Evolutionary conservation across 2,113 vertebrate species (phyloP), one percentile per base, ranked within the genome.

Genomic region (Elachura formosa): DNA sequence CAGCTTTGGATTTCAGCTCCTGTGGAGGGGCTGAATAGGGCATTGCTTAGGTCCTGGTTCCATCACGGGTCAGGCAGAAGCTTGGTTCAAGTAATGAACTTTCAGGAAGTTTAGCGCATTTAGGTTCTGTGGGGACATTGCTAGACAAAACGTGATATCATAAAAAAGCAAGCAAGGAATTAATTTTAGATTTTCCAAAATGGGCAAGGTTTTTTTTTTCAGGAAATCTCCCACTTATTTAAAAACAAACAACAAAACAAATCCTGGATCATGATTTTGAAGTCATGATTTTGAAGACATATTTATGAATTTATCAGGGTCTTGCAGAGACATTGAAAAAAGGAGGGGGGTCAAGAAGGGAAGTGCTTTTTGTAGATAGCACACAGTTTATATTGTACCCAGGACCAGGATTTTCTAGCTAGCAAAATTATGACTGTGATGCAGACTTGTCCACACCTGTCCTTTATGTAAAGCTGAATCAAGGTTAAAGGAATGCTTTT

Each of bases 401-500:
- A 87, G 54, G 66, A 74, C 72, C 7, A 48, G 92, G 93, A 93
- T 94, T 93, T 92, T 93, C 78, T 94, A 82, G 90, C 81, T 68
- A 45, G 92, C 12, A 59, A 83, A 89, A 93, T 62, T 83, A 66
- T 54, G 95, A 90, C 72, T 74, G 91, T 80, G 89, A 84, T 69
- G 28, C 49, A 64, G 91, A 64, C 95, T 96, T 94, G 96, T 93
- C 96, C 45, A 40, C 36, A 56, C 96, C 86, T 93, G 91, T 81
- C 92, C 86, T 46, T 88, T 86, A 48, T 41, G 69, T 45, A 69
- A 87, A 86, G 94, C 87, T 51, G 78, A 54, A 94, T 93, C 84
- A 90, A 96, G 86, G 89, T 83, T 73, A 92, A 92, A 90, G 92
- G 89, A 97, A 94, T 96, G 93, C 90, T 97, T 95, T 96, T 86